Evolutionary conservation across 2,113 vertebrate genomes (phyloP).

Genomic region (Passer montanus): DNA sequence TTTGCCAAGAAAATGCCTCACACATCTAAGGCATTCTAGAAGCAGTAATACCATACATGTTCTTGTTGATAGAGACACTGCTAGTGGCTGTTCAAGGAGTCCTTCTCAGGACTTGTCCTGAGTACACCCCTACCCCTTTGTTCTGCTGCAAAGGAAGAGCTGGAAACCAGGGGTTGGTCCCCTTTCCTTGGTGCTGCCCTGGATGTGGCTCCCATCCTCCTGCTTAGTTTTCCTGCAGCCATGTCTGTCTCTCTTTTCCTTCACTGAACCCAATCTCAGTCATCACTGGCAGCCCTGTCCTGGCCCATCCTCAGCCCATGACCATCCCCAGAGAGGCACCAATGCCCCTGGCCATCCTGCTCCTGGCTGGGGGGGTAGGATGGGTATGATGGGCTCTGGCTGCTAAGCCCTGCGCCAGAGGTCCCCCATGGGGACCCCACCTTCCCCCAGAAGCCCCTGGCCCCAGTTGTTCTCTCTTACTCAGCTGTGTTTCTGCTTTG

Average conservation of each 20-base stretch:
- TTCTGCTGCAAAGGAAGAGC: neutral
- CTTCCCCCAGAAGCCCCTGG: neutral
- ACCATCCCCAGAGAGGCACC: no score
- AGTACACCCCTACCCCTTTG: neutral
- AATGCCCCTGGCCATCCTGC: rapidly evolving
- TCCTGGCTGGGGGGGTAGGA: neutral
- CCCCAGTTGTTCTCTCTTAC: rapidly evolving
- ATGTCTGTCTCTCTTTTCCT: neutral
- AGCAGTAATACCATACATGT: neutral
- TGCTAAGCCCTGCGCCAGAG: rapidly evolving
- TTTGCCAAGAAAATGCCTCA: neutral
- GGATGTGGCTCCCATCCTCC: neutral
- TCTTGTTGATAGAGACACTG: neutral
- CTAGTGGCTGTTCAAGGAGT: neutral
- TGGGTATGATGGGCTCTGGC: neutral
- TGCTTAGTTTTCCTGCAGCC: neutral
- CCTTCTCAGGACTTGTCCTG: neutral
- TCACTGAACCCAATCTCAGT: rapidly evolving
- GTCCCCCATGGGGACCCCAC: rapidly evolving
- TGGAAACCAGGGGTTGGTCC: neutral
- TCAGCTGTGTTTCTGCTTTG: neutral
- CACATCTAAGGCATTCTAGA: neutral
- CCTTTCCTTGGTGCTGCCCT: neutral
- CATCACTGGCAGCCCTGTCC: rapidly evolving
- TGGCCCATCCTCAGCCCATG: neutral